phyloP scores from a whole-genome alignment of 2,113 vertebrate genomes.

The Fulmarus glacialis region DNA sequence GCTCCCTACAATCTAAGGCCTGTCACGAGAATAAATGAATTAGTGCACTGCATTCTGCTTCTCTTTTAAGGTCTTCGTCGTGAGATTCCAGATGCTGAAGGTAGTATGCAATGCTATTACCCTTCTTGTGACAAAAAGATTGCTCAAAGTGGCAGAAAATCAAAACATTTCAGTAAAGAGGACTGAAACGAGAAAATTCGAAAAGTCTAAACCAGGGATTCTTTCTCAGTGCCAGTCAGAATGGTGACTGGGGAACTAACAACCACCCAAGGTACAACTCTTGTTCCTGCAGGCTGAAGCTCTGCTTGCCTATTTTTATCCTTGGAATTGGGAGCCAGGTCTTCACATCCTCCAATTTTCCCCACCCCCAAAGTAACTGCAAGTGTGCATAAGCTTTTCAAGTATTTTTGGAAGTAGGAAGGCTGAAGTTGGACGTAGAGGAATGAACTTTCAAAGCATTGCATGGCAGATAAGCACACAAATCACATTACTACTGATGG shows the following conservation, averaged over 20 bases:
- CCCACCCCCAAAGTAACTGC: not conserved
- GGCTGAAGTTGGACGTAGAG: constrained; percentile 28
- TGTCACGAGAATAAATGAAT: constrained; percentile 75
- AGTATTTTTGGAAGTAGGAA: constrained; percentile 34
- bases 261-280: not conserved
- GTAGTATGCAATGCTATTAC: constrained; percentile 55
- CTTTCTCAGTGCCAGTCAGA: not conserved
- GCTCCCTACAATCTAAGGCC: constrained; percentile 46
- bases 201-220: not conserved
- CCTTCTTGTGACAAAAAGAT: constrained; percentile 49
- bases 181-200: not conserved
- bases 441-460: constrained; percentile 61
- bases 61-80: constrained; percentile 58
- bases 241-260: not conserved
- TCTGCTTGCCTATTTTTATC: not conserved
- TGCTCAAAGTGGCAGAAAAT: constrained; percentile 50
- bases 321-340: not conserved
- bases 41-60: constrained; percentile 34
- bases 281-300: not conserved
- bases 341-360: not conserved
- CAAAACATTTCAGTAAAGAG: constrained; percentile 38
- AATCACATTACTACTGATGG: constrained; percentile 71
- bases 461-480: constrained; percentile 55
- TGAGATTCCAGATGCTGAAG: constrained; percentile 59
- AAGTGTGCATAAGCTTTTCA: constrained; percentile 3